Evolutionary conservation across 1,140 invertebrate species (phyloP).

Genomic region (Drosophila willistoni): DNA sequence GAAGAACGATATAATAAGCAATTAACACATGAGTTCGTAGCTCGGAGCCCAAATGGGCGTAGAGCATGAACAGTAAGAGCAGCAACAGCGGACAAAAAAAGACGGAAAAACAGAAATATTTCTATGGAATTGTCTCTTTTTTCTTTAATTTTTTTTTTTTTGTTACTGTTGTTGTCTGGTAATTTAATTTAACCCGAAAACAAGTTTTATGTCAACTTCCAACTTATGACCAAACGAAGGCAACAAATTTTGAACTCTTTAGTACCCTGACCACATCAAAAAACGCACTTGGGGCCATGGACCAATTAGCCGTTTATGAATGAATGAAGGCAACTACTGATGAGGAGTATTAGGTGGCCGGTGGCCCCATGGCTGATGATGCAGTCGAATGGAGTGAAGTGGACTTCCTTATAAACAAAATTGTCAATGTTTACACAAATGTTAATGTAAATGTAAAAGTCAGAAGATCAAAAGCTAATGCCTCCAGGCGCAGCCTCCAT

Average conservation of each 20-base stretch:
- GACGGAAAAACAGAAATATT: conserved; percentile 49
- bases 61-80: conserved; percentile 36
- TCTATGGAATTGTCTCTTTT: conserved; percentile 63
- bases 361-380: neutral
- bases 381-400: neutral
- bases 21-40: conserved; percentile 67
- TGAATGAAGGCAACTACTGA: neutral
- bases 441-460: conserved; percentile 25
- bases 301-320: conserved; percentile 56
- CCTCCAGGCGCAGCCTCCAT: neutral
- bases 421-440: conserved; percentile 58
- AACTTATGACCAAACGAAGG: conserved; percentile 39
- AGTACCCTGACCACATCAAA: conserved; percentile 6
- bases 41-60: conserved; percentile 43
- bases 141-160: neutral
- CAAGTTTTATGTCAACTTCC: conserved; percentile 66
- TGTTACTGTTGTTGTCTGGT: conserved; percentile 42
- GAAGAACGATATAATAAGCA: conserved; percentile 76
- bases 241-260: conserved; percentile 42
- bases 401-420: conserved; percentile 52
- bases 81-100: conserved; percentile 39
- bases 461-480: conserved; percentile 32
- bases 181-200: conserved; percentile 77
- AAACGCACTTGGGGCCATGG: conserved; percentile 33
- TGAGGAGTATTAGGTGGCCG: conserved; percentile 4